Conservation (phyloP, 2,113 vertebrate genomes). For the Dolichallabes microphthalmus region DNA sequence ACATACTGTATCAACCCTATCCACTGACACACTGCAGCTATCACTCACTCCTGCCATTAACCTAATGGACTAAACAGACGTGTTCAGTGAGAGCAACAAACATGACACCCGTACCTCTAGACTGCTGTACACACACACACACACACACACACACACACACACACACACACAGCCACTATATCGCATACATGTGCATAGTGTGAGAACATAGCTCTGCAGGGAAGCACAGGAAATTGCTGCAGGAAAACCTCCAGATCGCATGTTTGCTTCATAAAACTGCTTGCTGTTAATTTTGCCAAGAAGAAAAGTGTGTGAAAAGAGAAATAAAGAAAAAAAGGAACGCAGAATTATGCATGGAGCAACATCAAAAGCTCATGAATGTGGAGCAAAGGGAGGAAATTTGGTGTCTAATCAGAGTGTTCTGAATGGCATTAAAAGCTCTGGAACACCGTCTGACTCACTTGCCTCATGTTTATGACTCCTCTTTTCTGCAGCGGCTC, state of each 20-base stretch:
- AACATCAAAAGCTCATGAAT: constrained; percentile 68
- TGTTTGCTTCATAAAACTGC: constrained; percentile 59
- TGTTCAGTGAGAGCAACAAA: constrained; percentile 4
- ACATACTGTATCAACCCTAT: constrained; percentile 32
- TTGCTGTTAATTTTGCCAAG: constrained; percentile 65
- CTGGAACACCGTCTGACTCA: constrained; percentile 48
- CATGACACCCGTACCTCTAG: neutral
- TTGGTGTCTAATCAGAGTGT: constrained; percentile 58
- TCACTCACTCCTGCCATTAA: neutral
- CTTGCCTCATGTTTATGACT: constrained; percentile 49
- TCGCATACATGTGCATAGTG: neutral
- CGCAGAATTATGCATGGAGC: constrained; percentile 49
- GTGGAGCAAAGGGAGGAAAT: constrained; percentile 62
- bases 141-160: constrained; percentile 21
- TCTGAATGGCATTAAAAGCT: constrained; percentile 32
- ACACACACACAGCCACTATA: constrained; percentile 23
- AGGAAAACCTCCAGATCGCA: constrained; percentile 28
- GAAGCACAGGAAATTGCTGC: constrained; percentile 35
- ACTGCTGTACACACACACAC: neutral
- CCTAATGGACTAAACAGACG: constrained; percentile 23
- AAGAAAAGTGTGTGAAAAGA: constrained; percentile 55
- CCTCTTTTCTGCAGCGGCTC: neutral
- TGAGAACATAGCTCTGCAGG: constrained; percentile 25
- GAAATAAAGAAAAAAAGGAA: constrained; percentile 60
- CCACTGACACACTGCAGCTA: constrained; percentile 34